A percentile compares a stretch with the other conserved stretches of the same genome.
phyloP scores from a whole-genome alignment of 2,113 vertebrate genomes.

The Toxotes jaculatrix region DNA sequence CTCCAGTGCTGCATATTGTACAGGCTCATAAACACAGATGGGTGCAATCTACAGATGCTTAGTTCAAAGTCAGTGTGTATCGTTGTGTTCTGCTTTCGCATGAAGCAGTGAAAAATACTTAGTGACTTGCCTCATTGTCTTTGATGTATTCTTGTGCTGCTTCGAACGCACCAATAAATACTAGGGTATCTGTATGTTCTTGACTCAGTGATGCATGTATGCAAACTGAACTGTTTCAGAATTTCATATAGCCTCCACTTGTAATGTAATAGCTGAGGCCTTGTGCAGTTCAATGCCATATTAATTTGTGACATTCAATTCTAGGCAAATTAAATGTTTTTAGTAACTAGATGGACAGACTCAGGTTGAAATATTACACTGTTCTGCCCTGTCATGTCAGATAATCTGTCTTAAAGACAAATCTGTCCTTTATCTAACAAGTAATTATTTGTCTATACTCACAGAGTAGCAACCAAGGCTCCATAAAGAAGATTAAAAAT shows the following conservation, averaged over 20 bases:
- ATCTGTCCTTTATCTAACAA: background rate
- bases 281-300: background rate
- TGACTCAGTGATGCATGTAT: conserved; percentile 48
- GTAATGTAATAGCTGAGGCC: background rate
- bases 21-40: conserved; percentile 77
- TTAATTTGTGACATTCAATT: background rate
- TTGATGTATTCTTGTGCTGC: conserved; percentile 83
- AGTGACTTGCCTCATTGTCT: conserved; percentile 79
- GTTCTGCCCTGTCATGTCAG: background rate
- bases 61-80: conserved; percentile 79
- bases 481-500: background rate
- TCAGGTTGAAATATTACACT: background rate
- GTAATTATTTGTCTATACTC: background rate
- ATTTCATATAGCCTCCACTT: background rate
- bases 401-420: background rate
- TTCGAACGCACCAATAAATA: conserved; percentile 83
- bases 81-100: conserved; percentile 84
- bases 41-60: conserved; percentile 74
- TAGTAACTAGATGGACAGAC: background rate
- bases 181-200: conserved; percentile 57
- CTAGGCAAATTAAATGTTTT: background rate
- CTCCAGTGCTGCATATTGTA: conserved; percentile 78
- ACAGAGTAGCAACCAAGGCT: background rate
- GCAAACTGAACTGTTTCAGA: background rate
- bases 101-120: conserved; percentile 81